Evolutionary conservation across 92 coral and sea anemone species (phyloP).

Genomic region (Phenganax marumi): DNA sequence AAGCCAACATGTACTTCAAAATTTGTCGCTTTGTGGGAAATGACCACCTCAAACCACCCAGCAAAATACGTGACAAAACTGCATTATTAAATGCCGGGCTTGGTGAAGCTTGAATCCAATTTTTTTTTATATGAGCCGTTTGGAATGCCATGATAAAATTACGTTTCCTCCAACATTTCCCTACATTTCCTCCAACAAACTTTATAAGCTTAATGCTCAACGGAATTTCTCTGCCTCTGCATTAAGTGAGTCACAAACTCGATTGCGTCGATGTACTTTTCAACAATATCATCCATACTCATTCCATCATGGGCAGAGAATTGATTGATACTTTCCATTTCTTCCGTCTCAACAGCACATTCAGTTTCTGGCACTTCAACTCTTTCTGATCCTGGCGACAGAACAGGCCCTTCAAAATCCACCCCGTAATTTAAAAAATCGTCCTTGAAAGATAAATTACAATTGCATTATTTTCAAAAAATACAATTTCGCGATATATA

Average conservation of each 20-base stretch:
- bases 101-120: no score
- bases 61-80: no score
- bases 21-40: no score
- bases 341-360: constrained; percentile 46
- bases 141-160: no score
- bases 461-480: constrained; percentile 44
- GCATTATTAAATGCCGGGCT: no score
- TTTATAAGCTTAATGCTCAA: constrained; percentile 13
- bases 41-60: no score
- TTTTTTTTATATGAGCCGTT: no score
- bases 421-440: constrained; percentile 60
- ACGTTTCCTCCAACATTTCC: no score
- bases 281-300: constrained; percentile 9
- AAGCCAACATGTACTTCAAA: no score
- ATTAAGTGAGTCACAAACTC: constrained; percentile 8
- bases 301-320: constrained; percentile 22
- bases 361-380: constrained; percentile 62
- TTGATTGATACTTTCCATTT: constrained; percentile 28
- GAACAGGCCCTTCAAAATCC: constrained; percentile 65
- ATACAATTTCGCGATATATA: not conserved
- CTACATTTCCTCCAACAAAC: not conserved
- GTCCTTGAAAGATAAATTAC: constrained; percentile 49
- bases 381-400: constrained; percentile 37
- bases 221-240: not conserved
- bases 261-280: not conserved